Evolutionary conservation across 2,797 vertebrate genomes (phyloP), one percentile per base, ranked within the genome.

Genomic region (Peromyscus attwateri): DNA sequence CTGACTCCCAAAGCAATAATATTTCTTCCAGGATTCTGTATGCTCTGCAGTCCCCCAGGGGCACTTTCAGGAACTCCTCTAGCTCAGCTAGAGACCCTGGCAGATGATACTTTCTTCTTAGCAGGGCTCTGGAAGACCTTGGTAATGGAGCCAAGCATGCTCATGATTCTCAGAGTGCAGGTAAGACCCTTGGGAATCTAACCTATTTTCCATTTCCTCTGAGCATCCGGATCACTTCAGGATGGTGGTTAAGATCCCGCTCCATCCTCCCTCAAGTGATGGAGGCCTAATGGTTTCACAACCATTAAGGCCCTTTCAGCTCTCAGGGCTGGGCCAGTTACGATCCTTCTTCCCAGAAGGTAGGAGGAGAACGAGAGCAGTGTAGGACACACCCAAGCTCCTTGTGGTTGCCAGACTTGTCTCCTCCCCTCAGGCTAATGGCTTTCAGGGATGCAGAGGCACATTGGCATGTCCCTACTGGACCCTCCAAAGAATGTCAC

Each of bases 281-380:
- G 34, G n/a, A 62, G 64, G 55, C 46, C 25, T 10, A 25, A 79
- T 79, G 88, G 46, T 23, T 37, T 84, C 87, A 79, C 1, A 64
- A 40, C 77, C 75, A 75, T 90, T 92, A 91, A 57, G 57, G 43
- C 3, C 80, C 71, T 82, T 81, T 62, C 19, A 62, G 34, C 70
- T 88, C 66, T 34, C n/a, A n/a, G 80, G 89, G 87, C n/a, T 79
- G 83, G 83, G 77, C 49, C 25, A 37, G 1, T 62, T 84, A 89
- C 11, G 29, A 91, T 77, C 60, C 6, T 12, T 62, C 57, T 93
- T 97, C 89, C 83, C 60, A 90, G 90, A 94, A 97, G 77, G 71
- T 64, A 37, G 4, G 46, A n/a, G 23, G 52, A 90, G 60, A 91
- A 55, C 60, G 49, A 17, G n/a, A 84, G 37, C 34, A 91, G 46